These are phyloP conservation scores for Apteryx owenii DNA, from an alignment of 2,113 vertebrate genomes.

Conservation along the genomic window DNA sequence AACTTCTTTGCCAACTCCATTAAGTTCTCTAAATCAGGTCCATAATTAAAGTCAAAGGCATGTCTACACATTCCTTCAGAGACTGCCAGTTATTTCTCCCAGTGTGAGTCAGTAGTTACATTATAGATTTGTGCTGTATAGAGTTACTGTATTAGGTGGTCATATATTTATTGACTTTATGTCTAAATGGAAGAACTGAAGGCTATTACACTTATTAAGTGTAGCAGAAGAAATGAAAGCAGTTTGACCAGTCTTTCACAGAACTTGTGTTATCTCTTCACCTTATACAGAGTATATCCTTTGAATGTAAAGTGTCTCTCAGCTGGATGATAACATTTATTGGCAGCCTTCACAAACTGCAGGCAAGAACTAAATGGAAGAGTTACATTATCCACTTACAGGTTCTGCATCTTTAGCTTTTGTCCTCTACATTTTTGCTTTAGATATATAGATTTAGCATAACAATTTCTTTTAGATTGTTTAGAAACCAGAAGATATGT, in stretches of 20 bases:
- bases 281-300: background rate
- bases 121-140: slow-evolving; percentile 20
- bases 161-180: slow-evolving; percentile 57
- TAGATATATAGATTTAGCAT: background rate
- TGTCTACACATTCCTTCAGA: background rate
- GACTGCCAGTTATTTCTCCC: background rate
- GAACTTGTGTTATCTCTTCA: background rate
- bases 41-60: slow-evolving; percentile 39
- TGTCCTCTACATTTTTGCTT: background rate
- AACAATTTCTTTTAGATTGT: background rate
- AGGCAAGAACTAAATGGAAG: background rate
- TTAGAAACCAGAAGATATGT: background rate
- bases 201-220: slow-evolving; percentile 22
- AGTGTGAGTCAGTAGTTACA: background rate
- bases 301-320: background rate
- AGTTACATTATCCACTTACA: background rate
- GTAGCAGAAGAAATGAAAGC: slow-evolving; percentile 5
- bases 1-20: slow-evolving; percentile 34
- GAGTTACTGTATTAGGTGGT: slow-evolving; percentile 48
- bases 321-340: background rate
- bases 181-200: slow-evolving; percentile 46
- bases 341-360: background rate
- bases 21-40: slow-evolving; percentile 30
- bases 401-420: background rate
- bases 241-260: slow-evolving; percentile 2